Evolutionary conservation across 2,888 invertebrate genomes (phyloP), one percentile per base, ranked within the genome.

Genomic region (Lutraria lutraria): DNA sequence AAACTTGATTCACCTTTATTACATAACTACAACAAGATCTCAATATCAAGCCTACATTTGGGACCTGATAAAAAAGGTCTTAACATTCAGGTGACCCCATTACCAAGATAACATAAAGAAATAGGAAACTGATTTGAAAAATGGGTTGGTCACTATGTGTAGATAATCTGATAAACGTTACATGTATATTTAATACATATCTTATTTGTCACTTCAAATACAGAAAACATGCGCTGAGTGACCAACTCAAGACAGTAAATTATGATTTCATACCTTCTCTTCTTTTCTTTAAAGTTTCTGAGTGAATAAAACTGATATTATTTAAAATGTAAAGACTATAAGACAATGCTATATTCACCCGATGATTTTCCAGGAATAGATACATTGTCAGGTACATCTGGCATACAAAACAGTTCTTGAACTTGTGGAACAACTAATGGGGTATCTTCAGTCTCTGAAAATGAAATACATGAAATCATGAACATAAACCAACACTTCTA

Each of bases 401-500:
- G 88, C 81, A 88, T 88, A 53, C 76, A 85, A 29, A 82, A 82
- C 34, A 85, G 34, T 79, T 81, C 88, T 4, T 88, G 68, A 31
- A 88, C 56, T 29, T 85, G 4, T 4, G 81, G 72, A 25, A 31
- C 29, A n/a, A 25, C 72, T 21, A 81, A 60, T 31, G 79, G 56
- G 1, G 68, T 82, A 68, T 85, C 60, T 29, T 88, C 88, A 31
- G 25, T 16, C 21, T 88, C 88, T 88, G 85, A 81, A 88, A 88
- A 56, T 56, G 12, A 15, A 56, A 19, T 21, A 56, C 2, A 19
- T 21, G n/a, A n/a, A 54, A 13, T 54, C 54, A 54, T 54, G 12
- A 56, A 56, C 56, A 56, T 56, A 3, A 56, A 56, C 19, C 21
- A 1, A 56, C 56, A 56, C 16, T 56, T 12, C 21, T 56, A 12